Conservation (phyloP, 2,797 vertebrate species). For the Characodon lateralis region DNA sequence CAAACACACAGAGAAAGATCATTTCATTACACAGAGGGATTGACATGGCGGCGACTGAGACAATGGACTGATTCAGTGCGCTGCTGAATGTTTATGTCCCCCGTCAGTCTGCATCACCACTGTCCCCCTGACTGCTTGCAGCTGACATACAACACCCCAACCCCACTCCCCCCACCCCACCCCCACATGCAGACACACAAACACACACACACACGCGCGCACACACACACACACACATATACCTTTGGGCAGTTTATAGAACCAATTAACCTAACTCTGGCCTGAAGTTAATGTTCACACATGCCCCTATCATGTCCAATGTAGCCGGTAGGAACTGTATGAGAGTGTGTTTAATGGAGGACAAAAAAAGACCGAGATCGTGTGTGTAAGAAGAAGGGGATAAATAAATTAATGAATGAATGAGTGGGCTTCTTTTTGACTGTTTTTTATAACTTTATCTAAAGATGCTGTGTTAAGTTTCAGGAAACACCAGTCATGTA, state of each 20-base stretch:
- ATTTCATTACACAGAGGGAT: constrained; percentile 68
- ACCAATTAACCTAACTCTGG: too few species aligned
- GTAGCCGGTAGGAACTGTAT: constrained; percentile 22
- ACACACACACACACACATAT: constrained; percentile 9
- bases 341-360: constrained; percentile 20
- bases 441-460: constrained; percentile 88
- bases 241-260: too few species aligned
- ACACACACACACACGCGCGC: constrained; percentile 1
- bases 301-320: constrained; percentile 52
- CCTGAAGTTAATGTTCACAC: constrained; percentile 53
- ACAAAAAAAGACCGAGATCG: constrained; percentile 18
- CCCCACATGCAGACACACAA: constrained; percentile 7
- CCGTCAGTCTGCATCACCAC: constrained; percentile 78
- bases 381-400: constrained; percentile 17
- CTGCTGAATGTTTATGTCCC: constrained; percentile 78
- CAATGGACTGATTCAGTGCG: constrained; percentile 74
- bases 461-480: constrained; percentile 90
- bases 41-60: constrained; percentile 62
- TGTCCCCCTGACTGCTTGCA: constrained; percentile 80
- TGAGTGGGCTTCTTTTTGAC: constrained; percentile 76
- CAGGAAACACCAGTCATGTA: constrained; percentile 89
- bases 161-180: neutral
- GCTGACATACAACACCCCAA: constrained; percentile 45
- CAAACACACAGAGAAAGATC: constrained; percentile 71
- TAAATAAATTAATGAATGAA: constrained; percentile 32